Evolutionary conservation across 2,797 vertebrate genomes (phyloP).

Genomic region (Glyptemys insculpta): DNA sequence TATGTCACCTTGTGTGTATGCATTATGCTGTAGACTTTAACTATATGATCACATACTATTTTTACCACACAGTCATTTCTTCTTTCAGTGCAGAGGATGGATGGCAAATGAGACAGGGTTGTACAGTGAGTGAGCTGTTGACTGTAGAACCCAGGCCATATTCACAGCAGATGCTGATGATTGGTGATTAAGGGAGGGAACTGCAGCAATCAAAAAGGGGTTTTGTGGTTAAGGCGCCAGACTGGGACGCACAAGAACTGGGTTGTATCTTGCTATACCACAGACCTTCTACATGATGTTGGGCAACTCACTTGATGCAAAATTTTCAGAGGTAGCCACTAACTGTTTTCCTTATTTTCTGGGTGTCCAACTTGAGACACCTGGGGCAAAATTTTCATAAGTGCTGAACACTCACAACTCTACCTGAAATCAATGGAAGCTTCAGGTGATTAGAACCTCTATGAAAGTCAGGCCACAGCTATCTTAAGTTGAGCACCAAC

Average conservation of each 20-base stretch:
- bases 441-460: not conserved
- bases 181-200: not conserved
- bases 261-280: not conserved
- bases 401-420: not conserved
- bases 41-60: fast-evolving
- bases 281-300: not conserved
- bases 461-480: not conserved
- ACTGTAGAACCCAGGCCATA: not conserved
- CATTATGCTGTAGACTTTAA: not conserved
- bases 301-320: not conserved
- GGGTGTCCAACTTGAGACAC: not conserved
- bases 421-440: not conserved
- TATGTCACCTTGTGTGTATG: not conserved
- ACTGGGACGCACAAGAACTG: not conserved
- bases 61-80: not conserved
- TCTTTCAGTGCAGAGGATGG: not conserved
- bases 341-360: not conserved
- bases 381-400: not conserved
- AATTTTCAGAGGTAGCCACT: not conserved
- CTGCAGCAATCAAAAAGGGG: not conserved
- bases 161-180: not conserved
- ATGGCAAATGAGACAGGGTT: not conserved
- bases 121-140: not conserved
- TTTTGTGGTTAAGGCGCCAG: not conserved
- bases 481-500: not conserved